Percentiles rank a stretch among this genome's conserved stretches.
These are phyloP conservation scores for Toxostoma redivivum DNA, from an alignment of 2,113 vertebrate genomes.

Conservation along the genomic window DNA sequence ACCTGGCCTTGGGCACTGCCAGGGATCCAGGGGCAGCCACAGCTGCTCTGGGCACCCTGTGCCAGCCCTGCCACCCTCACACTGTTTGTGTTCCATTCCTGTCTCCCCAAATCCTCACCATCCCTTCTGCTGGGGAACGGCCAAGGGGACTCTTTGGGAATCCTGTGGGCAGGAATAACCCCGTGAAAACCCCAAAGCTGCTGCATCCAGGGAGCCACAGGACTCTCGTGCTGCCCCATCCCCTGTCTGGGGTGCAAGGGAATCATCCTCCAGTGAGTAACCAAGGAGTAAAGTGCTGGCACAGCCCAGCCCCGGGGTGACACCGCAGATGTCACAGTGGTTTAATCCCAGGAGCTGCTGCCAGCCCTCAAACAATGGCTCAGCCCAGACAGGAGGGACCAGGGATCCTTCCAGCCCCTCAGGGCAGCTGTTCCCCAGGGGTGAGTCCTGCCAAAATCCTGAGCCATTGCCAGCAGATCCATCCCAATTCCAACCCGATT, in stretches of 20 bases:
- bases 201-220: neutral
- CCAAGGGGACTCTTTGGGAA: neutral
- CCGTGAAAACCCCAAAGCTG: neutral
- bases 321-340: neutral
- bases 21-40: neutral
- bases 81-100: neutral
- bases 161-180: neutral
- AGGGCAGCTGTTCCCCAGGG: neutral
- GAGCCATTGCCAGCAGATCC: neutral
- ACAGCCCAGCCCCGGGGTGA: neutral
- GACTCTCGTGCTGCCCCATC: neutral
- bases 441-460: neutral
- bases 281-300: neutral
- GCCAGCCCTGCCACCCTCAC: neutral
- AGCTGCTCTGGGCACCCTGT: neutral
- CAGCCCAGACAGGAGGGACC: neutral
- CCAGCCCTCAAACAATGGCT: slow-evolving; percentile 12
- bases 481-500: neutral
- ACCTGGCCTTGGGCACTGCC: neutral
- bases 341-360: neutral
- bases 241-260: neutral
- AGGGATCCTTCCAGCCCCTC: neutral
- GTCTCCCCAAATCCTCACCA: neutral
- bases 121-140: neutral
- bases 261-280: neutral